These are phyloP conservation scores for Hylyphantes graminicola DNA, from an alignment of 1,140 invertebrate species.

Conservation along the genomic window DNA sequence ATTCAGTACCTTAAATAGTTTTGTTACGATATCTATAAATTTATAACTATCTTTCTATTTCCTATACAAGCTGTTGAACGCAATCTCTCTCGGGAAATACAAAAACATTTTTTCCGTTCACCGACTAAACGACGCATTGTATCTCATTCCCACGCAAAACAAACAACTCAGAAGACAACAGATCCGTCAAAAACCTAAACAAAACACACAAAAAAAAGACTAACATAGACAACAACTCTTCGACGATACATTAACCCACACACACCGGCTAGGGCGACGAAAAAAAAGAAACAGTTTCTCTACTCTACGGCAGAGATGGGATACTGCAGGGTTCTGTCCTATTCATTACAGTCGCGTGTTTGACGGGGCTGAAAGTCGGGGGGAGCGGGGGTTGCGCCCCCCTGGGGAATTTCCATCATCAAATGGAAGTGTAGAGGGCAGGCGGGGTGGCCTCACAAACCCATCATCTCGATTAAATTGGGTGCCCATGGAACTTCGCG, in stretches of 20 bases:
- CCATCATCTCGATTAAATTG: constrained; percentile 56
- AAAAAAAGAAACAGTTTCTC: constrained; percentile 17
- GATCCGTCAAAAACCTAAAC: no score
- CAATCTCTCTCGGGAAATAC: no score
- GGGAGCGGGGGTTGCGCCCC: constrained; percentile 26
- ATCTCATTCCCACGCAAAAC: no score
- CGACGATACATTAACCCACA: background rate
- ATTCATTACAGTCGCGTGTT: constrained; percentile 59
- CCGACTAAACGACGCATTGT: no score
- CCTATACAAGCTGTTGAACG: no score
- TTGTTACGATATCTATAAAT: no score
- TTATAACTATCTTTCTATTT: no score
- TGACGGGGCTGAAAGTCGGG: constrained; percentile 48
- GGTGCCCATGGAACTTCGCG: constrained; percentile 28
- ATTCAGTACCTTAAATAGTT: no score
- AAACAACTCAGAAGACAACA: no score
- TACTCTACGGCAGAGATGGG: constrained; percentile 12
- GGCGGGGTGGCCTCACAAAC: constrained; percentile 32
- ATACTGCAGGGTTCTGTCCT: constrained; percentile 21
- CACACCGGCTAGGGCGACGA: constrained; percentile 1
- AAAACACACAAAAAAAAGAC: no score
- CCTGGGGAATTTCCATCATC: constrained; percentile 53
- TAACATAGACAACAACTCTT: background rate
- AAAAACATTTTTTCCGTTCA: no score
- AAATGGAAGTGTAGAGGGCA: constrained; percentile 34